Evolutionary conservation across 2,888 invertebrate species (phyloP), one percentile per base, ranked within the genome.

Genomic region (Dorcus parallelipipedus): DNA sequence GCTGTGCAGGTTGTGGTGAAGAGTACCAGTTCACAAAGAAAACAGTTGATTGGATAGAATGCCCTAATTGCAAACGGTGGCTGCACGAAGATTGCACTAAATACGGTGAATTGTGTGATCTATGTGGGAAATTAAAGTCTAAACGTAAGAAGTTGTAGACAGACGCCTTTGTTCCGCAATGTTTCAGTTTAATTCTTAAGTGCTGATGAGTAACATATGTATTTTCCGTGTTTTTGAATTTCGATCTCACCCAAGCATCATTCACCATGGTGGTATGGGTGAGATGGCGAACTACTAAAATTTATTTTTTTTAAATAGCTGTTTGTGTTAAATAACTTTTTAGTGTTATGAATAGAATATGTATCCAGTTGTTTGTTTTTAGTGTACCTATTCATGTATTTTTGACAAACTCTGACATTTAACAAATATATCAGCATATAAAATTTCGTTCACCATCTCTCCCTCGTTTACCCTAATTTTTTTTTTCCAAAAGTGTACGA

Each of bases 251-350:
- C 42, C 52, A 52, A 20, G 42, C 42, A 52, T 40, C 42, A 14
- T 40, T 42, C 52, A 42, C 52, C 52, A 52, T 52, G n/a, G 41
- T 52, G 40, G 41, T 52, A 40, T 40, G 42, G 42, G 52, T 42
- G 52, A 9, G 39, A 51, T 51, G 51, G 39, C 14, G 38, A 50
- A 42, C 17, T 42, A 47, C 9, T 9, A 47, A 47, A 47, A 47
- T 9, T 47, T 23, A 7, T 47, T 47, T 47, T 47, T 47, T 9
- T 47, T 47, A 23, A 26, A 23, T 47, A 10, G 9, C 7, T 14
- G 14, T 14, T 14, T 14, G 14, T 14, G 14, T 14, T 14, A 14
- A 14, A 14, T 14, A 14, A 14, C 14, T 14, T 14, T 14, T 14
- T 14, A 14, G 14, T 14, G 14, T 14, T 14, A 14, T 14, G 14